Conservation (phyloP, 2,113 vertebrate genomes). For the Nyctereutes procyonoides region DNA sequence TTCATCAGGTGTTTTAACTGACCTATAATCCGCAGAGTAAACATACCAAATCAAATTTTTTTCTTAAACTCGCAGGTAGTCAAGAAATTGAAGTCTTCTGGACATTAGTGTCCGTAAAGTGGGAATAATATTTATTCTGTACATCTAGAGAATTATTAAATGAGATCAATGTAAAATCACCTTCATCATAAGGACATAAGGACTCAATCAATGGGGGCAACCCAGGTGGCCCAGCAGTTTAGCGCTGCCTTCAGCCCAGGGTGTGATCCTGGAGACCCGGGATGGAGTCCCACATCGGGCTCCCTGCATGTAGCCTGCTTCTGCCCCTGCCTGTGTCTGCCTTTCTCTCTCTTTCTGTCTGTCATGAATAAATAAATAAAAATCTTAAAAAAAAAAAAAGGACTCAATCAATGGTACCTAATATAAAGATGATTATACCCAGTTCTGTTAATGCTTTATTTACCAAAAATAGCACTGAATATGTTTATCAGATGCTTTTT, state of each 20-base stretch:
- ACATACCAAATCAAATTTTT: background rate
- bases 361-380: too few species aligned
- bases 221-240: too few species aligned
- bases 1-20: background rate
- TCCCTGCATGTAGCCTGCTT: too few species aligned
- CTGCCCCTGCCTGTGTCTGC: too few species aligned
- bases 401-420: background rate
- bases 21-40: background rate
- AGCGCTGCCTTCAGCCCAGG: too few species aligned
- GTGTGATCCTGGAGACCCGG: too few species aligned
- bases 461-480: background rate
- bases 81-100: constrained; percentile 27
- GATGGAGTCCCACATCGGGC: too few species aligned
- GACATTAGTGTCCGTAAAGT: background rate
- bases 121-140: background rate
- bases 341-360: too few species aligned
- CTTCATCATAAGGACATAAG: background rate
- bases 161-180: constrained; percentile 3
- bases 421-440: background rate
- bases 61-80: background rate
- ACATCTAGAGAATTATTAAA: background rate
- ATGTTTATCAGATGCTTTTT: constrained; percentile 54
- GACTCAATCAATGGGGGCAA: background rate
- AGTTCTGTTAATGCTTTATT: background rate
- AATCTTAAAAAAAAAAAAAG: background rate